Evolutionary conservation across 1,140 invertebrate species (phyloP), one percentile per base, ranked within the genome.

Genomic region (Drosophila arawakana): DNA sequence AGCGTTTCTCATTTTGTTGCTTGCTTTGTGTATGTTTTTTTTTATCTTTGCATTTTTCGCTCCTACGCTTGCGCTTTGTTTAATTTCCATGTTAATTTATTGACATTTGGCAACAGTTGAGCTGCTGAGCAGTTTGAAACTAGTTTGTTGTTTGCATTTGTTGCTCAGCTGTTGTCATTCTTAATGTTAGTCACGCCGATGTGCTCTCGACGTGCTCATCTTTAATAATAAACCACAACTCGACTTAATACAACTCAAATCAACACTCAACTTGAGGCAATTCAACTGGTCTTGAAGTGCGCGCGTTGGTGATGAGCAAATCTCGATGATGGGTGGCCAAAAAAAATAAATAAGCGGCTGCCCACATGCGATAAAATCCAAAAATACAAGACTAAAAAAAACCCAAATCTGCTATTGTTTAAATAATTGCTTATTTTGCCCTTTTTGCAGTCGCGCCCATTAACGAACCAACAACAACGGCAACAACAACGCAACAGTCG

Each of bases 71-170:
- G 61, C 37, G 75, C 58, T 52, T 73, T 78, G 55, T 72, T 68
- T 83, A 69, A 67, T 80, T 77, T 79, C 59, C 43, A 83, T 70
- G 82, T 88, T 89, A 80, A 65, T 88, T 86, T 86, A 86, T 86
- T 86, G 83, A 86, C 83, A 86, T 89, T 86, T 86, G 80, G 76
- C 76, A 89, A 83, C 76, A 74, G 83, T 83, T 73, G 76, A 73
- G 71, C 57, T 46, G 62, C 57, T 39, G 61, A 72, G 52, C 46
- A 30, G 25, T 30, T 30, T n/a, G 73, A 80, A 85, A 86, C 83
- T 75, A 59, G 83, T 86, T 86, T 73, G 37, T 63, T 76, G 73
- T 79, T 68, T 73, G 43, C 50, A 62, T 78, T 50, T 43, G 39
- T 34, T 37, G 68, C 80, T 82, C 82, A 88, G 83, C 83, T 86